Conservation (phyloP, 2,797 vertebrate species). For the Linurgus olivaceus region DNA sequence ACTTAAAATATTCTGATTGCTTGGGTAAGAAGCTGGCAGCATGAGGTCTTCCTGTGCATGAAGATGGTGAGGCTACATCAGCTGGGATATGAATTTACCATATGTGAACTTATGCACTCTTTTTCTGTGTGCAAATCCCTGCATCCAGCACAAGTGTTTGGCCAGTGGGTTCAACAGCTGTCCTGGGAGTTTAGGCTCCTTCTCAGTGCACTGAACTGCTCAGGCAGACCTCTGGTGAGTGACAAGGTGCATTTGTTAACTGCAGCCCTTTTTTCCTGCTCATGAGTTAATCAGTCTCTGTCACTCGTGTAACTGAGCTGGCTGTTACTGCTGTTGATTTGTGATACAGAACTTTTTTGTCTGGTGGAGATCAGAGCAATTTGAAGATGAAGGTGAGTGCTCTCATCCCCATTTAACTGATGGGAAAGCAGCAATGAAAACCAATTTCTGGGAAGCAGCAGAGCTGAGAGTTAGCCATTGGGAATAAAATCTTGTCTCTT, state of each 20-base stretch:
- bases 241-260: background rate
- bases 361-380: background rate
- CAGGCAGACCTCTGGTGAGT: background rate
- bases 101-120: background rate
- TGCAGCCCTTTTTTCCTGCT: background rate
- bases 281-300: background rate
- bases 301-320: background rate
- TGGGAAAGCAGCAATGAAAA: background rate
- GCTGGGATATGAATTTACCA: background rate
- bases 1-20: background rate
- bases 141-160: fast-evolving
- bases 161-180: background rate
- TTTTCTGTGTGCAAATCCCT: background rate
- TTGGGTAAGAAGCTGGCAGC: background rate
- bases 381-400: background rate
- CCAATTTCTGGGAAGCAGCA: background rate
- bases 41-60: background rate
- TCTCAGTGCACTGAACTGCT: background rate
- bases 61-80: background rate
- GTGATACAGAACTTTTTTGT: background rate
- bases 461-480: background rate
- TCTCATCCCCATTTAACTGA: background rate
- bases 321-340: background rate
- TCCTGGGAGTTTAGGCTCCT: background rate
- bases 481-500: constrained; percentile 11